Percentiles rank a stretch among this genome's conserved stretches.
phyloP scores from a whole-genome alignment of 2,113 vertebrate genomes.

The Maccullochella peelii region DNA sequence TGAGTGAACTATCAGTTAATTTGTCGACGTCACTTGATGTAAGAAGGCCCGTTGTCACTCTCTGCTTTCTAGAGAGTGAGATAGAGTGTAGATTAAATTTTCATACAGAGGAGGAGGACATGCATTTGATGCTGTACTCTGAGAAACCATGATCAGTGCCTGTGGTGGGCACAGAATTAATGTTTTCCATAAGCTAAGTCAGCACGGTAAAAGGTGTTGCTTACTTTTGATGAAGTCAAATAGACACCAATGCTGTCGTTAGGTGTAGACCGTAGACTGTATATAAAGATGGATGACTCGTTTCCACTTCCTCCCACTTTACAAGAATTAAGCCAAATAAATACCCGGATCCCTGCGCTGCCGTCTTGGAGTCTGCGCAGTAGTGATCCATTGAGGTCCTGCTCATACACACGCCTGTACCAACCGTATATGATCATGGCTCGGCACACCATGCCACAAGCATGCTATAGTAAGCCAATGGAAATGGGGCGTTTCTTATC shows the following conservation, averaged over 20 bases:
- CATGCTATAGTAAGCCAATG: neutral
- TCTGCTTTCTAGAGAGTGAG: neutral
- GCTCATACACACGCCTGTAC: too few species aligned
- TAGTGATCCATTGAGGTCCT: too few species aligned
- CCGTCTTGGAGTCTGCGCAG: too few species aligned
- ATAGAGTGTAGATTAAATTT: slow-evolving; percentile 7
- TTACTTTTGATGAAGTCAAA: neutral
- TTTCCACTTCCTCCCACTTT: too few species aligned
- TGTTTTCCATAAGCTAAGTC: neutral
- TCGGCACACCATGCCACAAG: neutral
- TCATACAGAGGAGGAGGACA: slow-evolving; percentile 7
- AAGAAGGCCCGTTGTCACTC: neutral
- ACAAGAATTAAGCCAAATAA: too few species aligned
- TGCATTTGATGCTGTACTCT: neutral
- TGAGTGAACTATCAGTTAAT: slow-evolving; percentile 5
- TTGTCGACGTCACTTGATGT: slow-evolving; percentile 2
- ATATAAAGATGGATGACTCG: too few species aligned
- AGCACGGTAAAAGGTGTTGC: neutral
- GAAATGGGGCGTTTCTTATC: neutral
- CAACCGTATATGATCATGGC: too few species aligned
- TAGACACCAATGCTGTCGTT: too few species aligned
- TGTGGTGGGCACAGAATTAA: neutral
- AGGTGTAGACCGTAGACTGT: too few species aligned
- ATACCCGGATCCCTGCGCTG: too few species aligned
- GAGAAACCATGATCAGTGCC: neutral